Percentiles rank a stretch among this genome's conserved stretches.
Conservation (phyloP, 2,888 invertebrate species). For the Anoplius nigerrimus region DNA sequence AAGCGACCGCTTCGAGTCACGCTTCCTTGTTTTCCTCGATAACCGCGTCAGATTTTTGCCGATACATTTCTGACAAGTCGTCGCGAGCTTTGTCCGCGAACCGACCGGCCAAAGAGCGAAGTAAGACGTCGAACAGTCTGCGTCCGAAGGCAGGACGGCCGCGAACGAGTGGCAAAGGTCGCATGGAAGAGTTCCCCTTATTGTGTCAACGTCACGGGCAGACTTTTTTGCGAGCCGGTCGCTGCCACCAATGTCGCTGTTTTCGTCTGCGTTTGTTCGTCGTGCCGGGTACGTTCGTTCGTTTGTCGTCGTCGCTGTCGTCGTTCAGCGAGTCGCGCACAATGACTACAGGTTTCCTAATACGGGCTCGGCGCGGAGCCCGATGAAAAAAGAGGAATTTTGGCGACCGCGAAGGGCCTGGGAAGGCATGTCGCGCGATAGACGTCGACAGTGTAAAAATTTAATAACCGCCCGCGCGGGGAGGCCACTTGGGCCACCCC, state of each 20-base stretch:
- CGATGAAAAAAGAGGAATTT: slow-evolving; percentile 66
- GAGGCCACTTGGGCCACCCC: neutral
- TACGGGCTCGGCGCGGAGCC: slow-evolving; percentile 57
- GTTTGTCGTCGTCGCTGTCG: slow-evolving; percentile 37
- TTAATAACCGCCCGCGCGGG: slow-evolving; percentile 37
- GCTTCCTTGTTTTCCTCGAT: no score
- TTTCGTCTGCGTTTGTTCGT: neutral
- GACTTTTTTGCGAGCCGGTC: slow-evolving; percentile 20
- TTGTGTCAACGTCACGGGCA: slow-evolving; percentile 19
- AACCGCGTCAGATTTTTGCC: no score
- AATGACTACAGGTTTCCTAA: slow-evolving; percentile 72
- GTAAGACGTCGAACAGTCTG: no score
- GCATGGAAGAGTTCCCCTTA: slow-evolving; percentile 2
- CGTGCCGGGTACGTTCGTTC: slow-evolving; percentile 23
- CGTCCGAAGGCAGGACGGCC: no score
- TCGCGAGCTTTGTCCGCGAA: no score
- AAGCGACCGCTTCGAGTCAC: no score
- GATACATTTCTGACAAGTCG: no score
- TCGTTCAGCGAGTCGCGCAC: slow-evolving; percentile 59
- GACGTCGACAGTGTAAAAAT: slow-evolving; percentile 42
- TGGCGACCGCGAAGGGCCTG: slow-evolving; percentile 56
- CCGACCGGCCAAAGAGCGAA: no score
- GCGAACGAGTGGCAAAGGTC: no score
- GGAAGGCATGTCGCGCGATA: slow-evolving; percentile 46
- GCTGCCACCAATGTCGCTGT: neutral